phyloP scores from a whole-genome alignment of 2,888 invertebrate species.

The Arge pagana region DNA sequence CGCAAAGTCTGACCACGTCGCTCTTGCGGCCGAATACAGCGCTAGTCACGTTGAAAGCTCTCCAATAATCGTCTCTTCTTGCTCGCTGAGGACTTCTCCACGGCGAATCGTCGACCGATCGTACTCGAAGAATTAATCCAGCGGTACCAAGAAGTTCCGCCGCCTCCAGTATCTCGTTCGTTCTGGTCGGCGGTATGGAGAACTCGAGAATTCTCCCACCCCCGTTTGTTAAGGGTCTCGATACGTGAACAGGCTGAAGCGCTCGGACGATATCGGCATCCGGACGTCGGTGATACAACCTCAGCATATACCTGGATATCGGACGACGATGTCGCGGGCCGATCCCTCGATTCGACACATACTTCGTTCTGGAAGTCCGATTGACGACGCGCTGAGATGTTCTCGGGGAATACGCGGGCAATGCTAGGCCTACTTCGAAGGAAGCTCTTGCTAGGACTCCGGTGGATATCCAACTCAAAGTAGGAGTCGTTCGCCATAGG shows the following conservation, averaged over 20 bases:
- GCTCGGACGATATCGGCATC: slow-evolving; percentile 49
- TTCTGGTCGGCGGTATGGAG: slow-evolving; percentile 39
- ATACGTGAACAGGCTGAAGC: slow-evolving; percentile 44
- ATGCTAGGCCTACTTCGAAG: slow-evolving; percentile 46
- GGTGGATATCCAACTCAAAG: slow-evolving; percentile 33
- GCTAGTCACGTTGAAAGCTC: slow-evolving; percentile 48
- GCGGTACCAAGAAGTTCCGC: slow-evolving; percentile 47
- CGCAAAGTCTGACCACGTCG: slow-evolving; percentile 38
- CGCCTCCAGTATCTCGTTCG: slow-evolving; percentile 42
- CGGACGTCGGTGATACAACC: slow-evolving; percentile 47
- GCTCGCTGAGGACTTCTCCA: slow-evolving; percentile 33
- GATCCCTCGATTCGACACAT: slow-evolving; percentile 22
- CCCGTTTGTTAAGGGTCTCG: slow-evolving; percentile 32
- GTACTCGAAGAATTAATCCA: slow-evolving; percentile 46
- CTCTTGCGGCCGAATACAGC: slow-evolving; percentile 34
- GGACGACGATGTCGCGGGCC: slow-evolving; percentile 35
- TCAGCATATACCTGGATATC: slow-evolving; percentile 48
- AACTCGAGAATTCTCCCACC: slow-evolving; percentile 46
- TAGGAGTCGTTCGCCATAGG: slow-evolving; percentile 43
- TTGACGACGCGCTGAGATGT: slow-evolving; percentile 33
- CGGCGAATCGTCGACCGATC: slow-evolving; percentile 32
- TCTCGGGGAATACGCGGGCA: slow-evolving; percentile 40
- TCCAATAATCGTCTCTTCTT: slow-evolving; percentile 47
- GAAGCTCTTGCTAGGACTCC: slow-evolving; percentile 46
- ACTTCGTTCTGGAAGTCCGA: slow-evolving; percentile 28